Base-by-base conservation (phyloP, 2,113 vertebrate genomes). In the Solea senegalensis region DNA sequence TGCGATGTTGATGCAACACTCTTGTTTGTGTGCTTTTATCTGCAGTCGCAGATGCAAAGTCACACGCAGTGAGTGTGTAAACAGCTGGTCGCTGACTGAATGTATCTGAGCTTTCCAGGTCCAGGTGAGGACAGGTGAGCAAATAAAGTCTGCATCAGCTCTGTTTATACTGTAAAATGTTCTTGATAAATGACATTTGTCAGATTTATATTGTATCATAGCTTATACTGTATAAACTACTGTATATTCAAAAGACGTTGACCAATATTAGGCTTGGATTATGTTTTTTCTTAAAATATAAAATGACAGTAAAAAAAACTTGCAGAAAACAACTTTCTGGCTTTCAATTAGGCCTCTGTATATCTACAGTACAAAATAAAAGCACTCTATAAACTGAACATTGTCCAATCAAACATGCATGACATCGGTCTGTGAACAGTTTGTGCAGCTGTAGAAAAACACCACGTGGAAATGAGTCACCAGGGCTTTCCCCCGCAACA, bases 381-480 rank as follows among this genome's bases (percentile, higher is more conserved):
- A 21, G 21, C 21, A 21, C 21, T 21, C 21, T 21, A 21, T 21
- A 21, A 21, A 21, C 21, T 21, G 21, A 21, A 21, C 21, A 21
- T 21, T 21, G 21, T 21, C 21, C 21, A 21, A 21, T 21, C 21
- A 21, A 21, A 21, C 21, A 21, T 21, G 93, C 96, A 98, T 96
- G 80, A 99, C 96, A 91, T 98, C 97, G 2, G 97, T 96, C 96
- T n/a, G 96, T 98, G 90, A 99, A 86, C 11, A 99, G 85, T 4
- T 96, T 95, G 66, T 98, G 96, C 75, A 99, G 87, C 98, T 99
- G 75, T 8, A 56, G 34, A 75, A 75, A 82, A 59, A 86, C 0
- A 74, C 49, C 86, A 87, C 72, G 69, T 77, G 86, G 65, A 80
- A 84, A 86, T 90, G 82, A 91, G 76, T 90, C 86, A 85, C 43